Base-by-base conservation (phyloP, 2,888 invertebrate species). In the Hypomecis punctinalis region DNA sequence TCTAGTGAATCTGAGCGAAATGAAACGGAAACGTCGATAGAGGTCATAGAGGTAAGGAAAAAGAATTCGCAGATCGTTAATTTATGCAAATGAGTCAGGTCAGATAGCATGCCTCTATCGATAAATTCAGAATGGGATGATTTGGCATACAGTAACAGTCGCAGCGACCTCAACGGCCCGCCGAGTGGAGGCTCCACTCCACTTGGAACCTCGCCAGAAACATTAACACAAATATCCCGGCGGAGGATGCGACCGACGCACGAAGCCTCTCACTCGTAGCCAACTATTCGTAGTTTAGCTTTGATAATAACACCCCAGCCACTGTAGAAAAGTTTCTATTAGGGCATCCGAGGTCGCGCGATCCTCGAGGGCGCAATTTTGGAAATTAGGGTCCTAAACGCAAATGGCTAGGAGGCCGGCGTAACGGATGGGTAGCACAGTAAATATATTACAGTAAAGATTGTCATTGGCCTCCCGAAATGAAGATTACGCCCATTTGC, bases 181-280 rank as follows among this genome's bases (percentile, higher is more conserved):
- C 80, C 69, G 74, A 76, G 67, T 77, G 71, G 78, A 82, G 83
- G 83, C 82, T 84, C 78, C 76, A 84, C 77, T 89, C 78, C 76
- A 84, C 78, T 88, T 91, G 91, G 90, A 82, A 72, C 68, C 68
- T 54, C 67, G 90, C 90, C 91, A 91, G 78, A 66, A 78, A 80
- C 82, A 86, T 85, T 87, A 86, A 82, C 85, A 85, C 84, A 82
- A 80, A 85, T 85, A 85, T 83, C 75, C 73, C 36, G 49, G 54
- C 46, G 56, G 48, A 52, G 63, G 63, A 62, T 57, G 62, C 58
- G 61, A 59, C 67, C 60, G 68, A 64, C 69, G 59, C 58, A 62
- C 55, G 59, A 61, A 64, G 51, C 60, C 64, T 58, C 43, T 42
- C 36, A 51, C 56, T 43, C 33, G 40, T 36, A 33, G 39, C 43